phyloP scores from a whole-genome alignment of 2,888 invertebrate species.

The Chirona hameri region DNA sequence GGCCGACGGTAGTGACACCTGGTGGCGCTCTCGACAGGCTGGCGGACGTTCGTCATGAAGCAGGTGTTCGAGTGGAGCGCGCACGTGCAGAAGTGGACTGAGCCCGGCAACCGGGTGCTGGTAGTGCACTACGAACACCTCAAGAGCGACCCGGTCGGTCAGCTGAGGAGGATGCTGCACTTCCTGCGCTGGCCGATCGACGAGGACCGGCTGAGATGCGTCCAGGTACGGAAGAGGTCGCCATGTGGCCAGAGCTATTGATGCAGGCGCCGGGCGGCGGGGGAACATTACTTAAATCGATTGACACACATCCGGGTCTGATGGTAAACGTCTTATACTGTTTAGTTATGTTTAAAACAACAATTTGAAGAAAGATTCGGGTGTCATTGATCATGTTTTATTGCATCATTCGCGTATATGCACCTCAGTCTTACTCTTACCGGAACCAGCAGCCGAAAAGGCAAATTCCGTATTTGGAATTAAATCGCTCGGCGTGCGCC shows the following conservation, averaged over 20 bases:
- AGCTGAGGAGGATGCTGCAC: conserved; percentile 42
- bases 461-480: no score
- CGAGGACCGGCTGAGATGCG: conserved; percentile 43
- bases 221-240: conserved; percentile 38
- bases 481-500: no score
- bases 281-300: not conserved
- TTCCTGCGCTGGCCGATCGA: conserved; percentile 43
- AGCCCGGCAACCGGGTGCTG: conserved; percentile 40
- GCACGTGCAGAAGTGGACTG: conserved; percentile 40
- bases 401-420: no score
- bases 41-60: conserved; percentile 39
- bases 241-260: not conserved
- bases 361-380: no score
- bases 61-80: conserved; percentile 40
- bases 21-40: conserved; percentile 35
- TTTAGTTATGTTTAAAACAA: no score
- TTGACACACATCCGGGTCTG: no score
- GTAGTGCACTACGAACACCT: conserved; percentile 45
- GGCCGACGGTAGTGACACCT: no score
- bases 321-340: no score
- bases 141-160: conserved; percentile 41
- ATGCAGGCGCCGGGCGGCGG: not conserved
- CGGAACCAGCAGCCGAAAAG: no score
- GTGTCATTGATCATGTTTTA: no score
- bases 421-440: no score